Percentiles rank a stretch among this genome's conserved stretches.
These are phyloP conservation scores for Laothoe populi DNA, from an alignment of 2,888 invertebrate species.

Conservation along the genomic window DNA sequence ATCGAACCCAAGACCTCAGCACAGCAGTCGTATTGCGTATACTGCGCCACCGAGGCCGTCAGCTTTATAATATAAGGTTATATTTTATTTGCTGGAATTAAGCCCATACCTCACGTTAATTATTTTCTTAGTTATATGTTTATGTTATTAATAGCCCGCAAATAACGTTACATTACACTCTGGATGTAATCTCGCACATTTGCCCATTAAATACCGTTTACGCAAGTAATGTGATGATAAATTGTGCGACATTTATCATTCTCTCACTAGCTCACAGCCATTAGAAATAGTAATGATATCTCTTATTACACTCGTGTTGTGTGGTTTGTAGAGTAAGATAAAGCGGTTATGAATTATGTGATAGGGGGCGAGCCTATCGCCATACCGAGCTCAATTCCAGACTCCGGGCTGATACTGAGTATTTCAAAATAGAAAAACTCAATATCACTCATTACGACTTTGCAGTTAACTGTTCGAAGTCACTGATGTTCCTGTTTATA, in stretches of 20 bases:
- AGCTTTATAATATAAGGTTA: no score
- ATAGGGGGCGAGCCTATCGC: no score
- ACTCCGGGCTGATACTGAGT: no score
- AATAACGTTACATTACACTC: neutral
- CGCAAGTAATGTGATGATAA: conserved; percentile 7
- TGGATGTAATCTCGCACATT: neutral
- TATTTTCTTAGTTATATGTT: neutral
- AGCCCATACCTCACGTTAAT: neutral
- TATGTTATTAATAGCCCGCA: neutral
- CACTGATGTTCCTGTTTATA: no score
- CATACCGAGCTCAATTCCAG: no score
- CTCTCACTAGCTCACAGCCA: conserved; percentile 5
- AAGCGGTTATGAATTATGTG: neutral
- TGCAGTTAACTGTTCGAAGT: no score
- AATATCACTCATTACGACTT: no score
- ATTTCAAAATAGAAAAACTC: no score
- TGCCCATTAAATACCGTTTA: neutral
- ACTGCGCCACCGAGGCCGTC: no score
- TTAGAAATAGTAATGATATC: conserved; percentile 11
- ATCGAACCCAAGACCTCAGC: no score
- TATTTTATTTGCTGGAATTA: no score
- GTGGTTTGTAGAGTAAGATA: neutral
- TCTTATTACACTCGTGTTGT: conserved; percentile 20
- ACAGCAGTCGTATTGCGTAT: no score
- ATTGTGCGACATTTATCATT: conserved; percentile 17